Evolutionary conservation across 2,888 invertebrate species (phyloP).

Genomic region (Spilarctia lutea): DNA sequence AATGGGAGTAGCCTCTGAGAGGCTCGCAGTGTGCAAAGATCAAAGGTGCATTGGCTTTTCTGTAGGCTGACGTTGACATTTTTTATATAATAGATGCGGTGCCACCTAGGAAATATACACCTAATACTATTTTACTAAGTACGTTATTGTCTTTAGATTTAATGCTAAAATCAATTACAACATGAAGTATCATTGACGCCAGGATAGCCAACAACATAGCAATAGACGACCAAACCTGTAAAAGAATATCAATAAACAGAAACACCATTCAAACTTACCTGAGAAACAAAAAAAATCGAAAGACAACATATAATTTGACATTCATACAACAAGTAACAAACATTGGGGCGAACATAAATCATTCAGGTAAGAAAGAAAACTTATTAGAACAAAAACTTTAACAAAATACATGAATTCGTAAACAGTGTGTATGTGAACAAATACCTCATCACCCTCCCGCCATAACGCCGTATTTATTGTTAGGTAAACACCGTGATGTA

Average conservation of each 20-base stretch:
- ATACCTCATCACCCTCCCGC: constrained; percentile 31
- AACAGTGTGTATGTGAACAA: constrained; percentile 30
- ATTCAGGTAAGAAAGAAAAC: constrained; percentile 21
- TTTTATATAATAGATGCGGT: constrained; percentile 38
- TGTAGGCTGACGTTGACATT: constrained; percentile 54
- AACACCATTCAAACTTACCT: constrained; percentile 16
- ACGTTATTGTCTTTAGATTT: not conserved
- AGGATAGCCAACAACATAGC: not conserved
- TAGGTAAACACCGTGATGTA: constrained; percentile 48
- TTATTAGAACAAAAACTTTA: constrained; percentile 17
- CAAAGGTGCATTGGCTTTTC: constrained; percentile 73
- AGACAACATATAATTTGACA: constrained; percentile 9
- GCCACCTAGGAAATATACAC: not conserved
- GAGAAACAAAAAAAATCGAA: not conserved
- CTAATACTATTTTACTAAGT: not conserved
- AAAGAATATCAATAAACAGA: not conserved
- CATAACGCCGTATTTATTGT: constrained; percentile 49
- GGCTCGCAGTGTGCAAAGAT: constrained; percentile 72
- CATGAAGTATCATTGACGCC: not conserved
- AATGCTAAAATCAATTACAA: not conserved
- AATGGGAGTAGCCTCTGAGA: constrained; percentile 81
- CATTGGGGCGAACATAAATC: constrained; percentile 18
- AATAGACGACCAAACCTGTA: not conserved
- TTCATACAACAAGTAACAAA: constrained; percentile 14
- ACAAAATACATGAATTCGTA: constrained; percentile 37